Evolutionary conservation across 2,113 vertebrate species (phyloP).

Genomic region (Salvelinus sp.): DNA sequence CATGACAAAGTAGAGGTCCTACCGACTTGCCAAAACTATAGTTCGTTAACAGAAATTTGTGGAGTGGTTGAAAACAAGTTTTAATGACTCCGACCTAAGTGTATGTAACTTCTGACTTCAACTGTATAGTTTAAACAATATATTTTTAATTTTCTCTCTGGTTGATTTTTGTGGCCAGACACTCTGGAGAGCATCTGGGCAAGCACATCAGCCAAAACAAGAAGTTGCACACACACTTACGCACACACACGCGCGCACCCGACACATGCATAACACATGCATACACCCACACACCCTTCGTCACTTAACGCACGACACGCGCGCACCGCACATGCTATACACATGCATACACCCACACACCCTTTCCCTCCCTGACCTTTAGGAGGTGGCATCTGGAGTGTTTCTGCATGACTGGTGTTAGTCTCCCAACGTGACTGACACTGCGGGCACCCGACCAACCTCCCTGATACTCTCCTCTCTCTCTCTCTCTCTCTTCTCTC

Average conservation of each 20-base stretch:
- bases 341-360: not conserved
- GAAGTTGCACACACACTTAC: not conserved
- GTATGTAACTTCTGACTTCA: too few species aligned
- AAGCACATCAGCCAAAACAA: conserved; percentile 1
- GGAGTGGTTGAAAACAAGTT: too few species aligned
- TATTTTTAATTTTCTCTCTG: not conserved
- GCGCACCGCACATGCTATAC: too few species aligned
- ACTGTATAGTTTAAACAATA: too few species aligned
- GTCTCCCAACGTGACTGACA: conserved; percentile 40
- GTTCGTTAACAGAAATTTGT: too few species aligned
- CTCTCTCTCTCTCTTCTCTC: too few species aligned
- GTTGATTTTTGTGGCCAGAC: not conserved
- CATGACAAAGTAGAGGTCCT: too few species aligned
- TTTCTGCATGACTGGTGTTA: conserved; percentile 51
- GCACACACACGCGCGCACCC: not conserved
- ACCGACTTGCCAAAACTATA: too few species aligned
- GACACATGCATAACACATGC: conserved; percentile 19
- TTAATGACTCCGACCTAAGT: too few species aligned
- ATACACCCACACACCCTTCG: not conserved
- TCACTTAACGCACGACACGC: too few species aligned
- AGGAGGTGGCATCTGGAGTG: conserved; percentile 49
- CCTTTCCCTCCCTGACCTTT: conserved; percentile 12
- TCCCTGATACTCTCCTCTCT: not conserved
- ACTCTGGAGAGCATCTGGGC: conserved; percentile 1
- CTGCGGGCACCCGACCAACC: conserved; percentile 16